phyloP scores from a whole-genome alignment of 2,888 invertebrate species.

The Taphrorychus bicolor region DNA sequence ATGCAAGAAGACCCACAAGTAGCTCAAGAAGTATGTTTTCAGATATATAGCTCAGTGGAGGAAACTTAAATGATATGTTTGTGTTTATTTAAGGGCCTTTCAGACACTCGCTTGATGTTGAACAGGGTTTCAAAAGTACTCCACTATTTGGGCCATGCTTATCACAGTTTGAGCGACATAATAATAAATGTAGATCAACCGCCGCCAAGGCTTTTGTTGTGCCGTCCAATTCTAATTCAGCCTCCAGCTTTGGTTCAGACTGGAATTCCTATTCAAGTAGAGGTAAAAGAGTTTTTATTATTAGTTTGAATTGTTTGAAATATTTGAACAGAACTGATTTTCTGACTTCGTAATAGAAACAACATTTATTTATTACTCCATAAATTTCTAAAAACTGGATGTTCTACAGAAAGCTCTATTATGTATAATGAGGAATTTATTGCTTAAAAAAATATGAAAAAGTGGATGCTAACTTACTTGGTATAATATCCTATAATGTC shows the following conservation, averaged over 20 bases:
- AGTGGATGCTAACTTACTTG: too few relatives aligned
- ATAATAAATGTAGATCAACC: constrained; percentile 73
- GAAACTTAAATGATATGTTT: neutral
- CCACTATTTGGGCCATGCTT: constrained; percentile 87
- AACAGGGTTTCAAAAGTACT: constrained; percentile 80
- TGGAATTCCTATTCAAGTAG: constrained; percentile 71
- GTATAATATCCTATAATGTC: too few relatives aligned
- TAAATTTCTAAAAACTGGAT: too few relatives aligned
- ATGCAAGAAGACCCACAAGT: constrained; percentile 68
- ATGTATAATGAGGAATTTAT: too few relatives aligned
- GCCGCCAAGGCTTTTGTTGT: constrained; percentile 73
- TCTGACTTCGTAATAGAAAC: too few relatives aligned
- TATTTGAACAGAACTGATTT: too few relatives aligned
- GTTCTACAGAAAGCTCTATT: too few relatives aligned
- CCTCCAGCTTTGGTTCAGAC: constrained; percentile 71
- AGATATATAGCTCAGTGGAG: neutral
- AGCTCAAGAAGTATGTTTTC: constrained; percentile 45
- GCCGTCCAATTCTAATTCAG: constrained; percentile 75
- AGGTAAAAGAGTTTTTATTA: constrained; percentile 54
- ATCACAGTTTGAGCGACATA: constrained; percentile 88
- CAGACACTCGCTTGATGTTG: constrained; percentile 70
- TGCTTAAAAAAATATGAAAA: too few relatives aligned
- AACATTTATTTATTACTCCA: too few relatives aligned
- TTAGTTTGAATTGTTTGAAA: neutral
- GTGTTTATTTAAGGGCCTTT: constrained; percentile 60